Percentiles rank a stretch among this genome's conserved stretches.
Conservation (phyloP, 2,797 vertebrate species). For the Synanceia verrucosa region DNA sequence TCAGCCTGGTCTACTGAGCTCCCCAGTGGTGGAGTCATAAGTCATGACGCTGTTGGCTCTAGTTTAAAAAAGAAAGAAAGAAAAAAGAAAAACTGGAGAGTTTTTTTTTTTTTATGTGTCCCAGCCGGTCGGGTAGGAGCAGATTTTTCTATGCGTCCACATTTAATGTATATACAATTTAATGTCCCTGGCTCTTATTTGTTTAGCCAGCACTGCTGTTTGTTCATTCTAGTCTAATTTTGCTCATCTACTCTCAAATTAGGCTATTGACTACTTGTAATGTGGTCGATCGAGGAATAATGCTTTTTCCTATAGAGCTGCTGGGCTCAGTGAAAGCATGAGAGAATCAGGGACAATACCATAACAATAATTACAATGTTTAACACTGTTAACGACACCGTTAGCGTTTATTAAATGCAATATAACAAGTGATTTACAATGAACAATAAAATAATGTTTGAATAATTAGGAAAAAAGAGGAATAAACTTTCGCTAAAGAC, state of each 20-base stretch:
- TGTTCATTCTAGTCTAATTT: neutral
- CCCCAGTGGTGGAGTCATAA: slow-evolving; percentile 31
- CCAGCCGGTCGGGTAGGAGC: neutral
- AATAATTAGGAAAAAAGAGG: no score
- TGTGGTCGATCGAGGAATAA: neutral
- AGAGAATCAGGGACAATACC: neutral
- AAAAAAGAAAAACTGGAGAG: neutral
- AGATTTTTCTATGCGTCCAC: neutral
- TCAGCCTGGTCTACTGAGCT: slow-evolving; percentile 40
- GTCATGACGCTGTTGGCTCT: slow-evolving; percentile 26
- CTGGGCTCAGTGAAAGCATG: neutral
- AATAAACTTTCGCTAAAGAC: no score
- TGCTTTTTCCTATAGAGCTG: neutral
- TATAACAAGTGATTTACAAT: neutral
- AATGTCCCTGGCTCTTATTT: neutral
- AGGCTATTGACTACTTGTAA: neutral
- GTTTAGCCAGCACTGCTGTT: neutral
- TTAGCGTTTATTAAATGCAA: no score
- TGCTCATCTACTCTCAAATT: neutral
- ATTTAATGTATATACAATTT: neutral
- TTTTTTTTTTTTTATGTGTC: neutral
- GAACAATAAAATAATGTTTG: neutral
- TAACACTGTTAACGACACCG: no score
- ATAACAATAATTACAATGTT: neutral
- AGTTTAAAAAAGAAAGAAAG: neutral